Evolutionary conservation across 1,140 invertebrate genomes (phyloP), one percentile per base, ranked within the genome.

Genomic region (Brachionus angularis): DNA sequence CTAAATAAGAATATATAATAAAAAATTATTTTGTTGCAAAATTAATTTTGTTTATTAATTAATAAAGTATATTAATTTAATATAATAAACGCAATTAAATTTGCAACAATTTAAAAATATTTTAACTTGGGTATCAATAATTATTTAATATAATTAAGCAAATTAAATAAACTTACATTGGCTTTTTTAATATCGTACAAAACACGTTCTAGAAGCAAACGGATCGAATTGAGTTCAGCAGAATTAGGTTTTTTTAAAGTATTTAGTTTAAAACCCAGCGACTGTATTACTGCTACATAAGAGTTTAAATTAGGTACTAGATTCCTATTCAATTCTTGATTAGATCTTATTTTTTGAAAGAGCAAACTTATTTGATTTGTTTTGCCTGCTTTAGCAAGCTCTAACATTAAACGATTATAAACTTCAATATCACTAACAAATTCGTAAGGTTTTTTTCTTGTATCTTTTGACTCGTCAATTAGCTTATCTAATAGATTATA

Each of bases 321-420:
- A n/a, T 46, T 27, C n/a, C 25, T 58, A 23, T 8, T 39, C 7
- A 25, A 1, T n/a, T 67, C 23, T 10, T n/a, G 0, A 3, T n/a
- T 18, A 18, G 62, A 34, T 46, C 62, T 46, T 29, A 67, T 50
- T 50, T 44, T 47, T 12, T 46, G 46, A 18, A 67, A 67, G 12
- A 67, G 25, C 0, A 1, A 29, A 31, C 31, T 67, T 46, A 67
- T 67, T 21, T 67, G 42, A 36, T 34, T 34, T 4, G 62, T 67
- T 14, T 14, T 18, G 10, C 62, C 62, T 12, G 34, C 1, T 47
- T 67, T 67, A n/a, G 62, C 62, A 29, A 47, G 47, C 36, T 67
- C 62, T 10, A 67, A 67, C 62, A 67, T 67, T 2, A 67, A n/a
- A 18, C 62, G 62, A 67, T 67, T 67, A 33, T 33, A 67, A n/a